phyloP scores from a whole-genome alignment of 2,888 invertebrate species.

The Bellardia bayeri region DNA sequence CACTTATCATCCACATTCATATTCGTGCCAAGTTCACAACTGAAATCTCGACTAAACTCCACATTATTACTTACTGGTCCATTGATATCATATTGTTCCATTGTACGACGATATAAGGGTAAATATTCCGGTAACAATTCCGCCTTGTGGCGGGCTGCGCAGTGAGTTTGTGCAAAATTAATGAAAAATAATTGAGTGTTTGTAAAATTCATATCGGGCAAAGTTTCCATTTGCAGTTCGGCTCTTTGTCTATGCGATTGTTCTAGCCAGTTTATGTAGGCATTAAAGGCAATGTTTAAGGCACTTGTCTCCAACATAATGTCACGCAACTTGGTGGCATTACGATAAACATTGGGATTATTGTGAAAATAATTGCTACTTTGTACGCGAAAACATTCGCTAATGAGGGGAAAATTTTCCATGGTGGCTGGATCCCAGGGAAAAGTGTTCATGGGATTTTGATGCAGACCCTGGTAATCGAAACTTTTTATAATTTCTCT shows the following conservation, averaged over 20 bases:
- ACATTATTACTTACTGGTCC: slow-evolving; percentile 78
- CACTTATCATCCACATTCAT: slow-evolving; percentile 83
- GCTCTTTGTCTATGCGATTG: slow-evolving; percentile 70
- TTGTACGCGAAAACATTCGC: slow-evolving; percentile 79
- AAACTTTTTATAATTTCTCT: slow-evolving; percentile 74
- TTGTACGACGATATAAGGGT: slow-evolving; percentile 78
- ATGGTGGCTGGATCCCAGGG: slow-evolving; percentile 77
- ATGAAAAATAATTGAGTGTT: slow-evolving; percentile 83
- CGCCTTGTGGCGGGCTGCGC: slow-evolving; percentile 75
- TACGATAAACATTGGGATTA: slow-evolving; percentile 77
- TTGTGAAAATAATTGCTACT: slow-evolving; percentile 79
- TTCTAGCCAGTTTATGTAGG: slow-evolving; percentile 80
- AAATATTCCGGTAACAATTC: slow-evolving; percentile 74
- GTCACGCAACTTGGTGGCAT: slow-evolving; percentile 77
- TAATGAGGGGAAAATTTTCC: slow-evolving; percentile 74
- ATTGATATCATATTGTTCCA: slow-evolving; percentile 78
- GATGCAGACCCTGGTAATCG: slow-evolving; percentile 76
- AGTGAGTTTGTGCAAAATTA: slow-evolving; percentile 81
- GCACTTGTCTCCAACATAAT: slow-evolving; percentile 79
- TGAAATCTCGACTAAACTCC: slow-evolving; percentile 81
- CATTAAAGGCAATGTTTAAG: slow-evolving; percentile 80
- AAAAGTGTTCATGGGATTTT: slow-evolving; percentile 75
- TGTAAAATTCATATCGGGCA: slow-evolving; percentile 79
- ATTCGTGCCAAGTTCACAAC: slow-evolving; percentile 78
- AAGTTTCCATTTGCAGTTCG: slow-evolving; percentile 77